Evolutionary conservation across 1,140 invertebrate species (phyloP), one percentile per base, ranked within the genome.

Genomic region (Pseudomyrmex sp.): DNA sequence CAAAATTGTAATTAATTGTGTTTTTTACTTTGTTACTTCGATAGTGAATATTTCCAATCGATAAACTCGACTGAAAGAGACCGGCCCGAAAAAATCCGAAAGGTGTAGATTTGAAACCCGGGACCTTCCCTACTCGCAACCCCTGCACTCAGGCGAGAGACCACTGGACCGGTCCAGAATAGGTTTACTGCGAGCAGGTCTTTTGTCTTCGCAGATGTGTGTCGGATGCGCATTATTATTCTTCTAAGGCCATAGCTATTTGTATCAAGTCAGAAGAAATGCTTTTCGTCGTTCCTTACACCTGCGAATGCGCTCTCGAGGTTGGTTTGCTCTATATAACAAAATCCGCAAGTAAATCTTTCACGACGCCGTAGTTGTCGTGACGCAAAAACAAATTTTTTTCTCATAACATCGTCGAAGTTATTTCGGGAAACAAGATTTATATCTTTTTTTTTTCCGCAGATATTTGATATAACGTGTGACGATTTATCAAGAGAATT

Each of bases 331-430:
- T 65, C 54, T 70, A 46, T 44, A 61, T 59, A 70, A 80, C 20
- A 18, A 59, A 80, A 70, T 80, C 76, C 76, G n/a, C 76, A 61
- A 44, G 54, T 80, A 20, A 70, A 80, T 80, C 44, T 50, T 13
- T 80, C 66, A 72, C 20, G 4, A n/a, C 15, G 56, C 35, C 23
- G 50, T 35, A 61, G 76, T 70, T 80, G 18, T 48, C 58, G 46
- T 56, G 50, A 77, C 35, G 63, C 59, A 20, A 15, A 20, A 35
- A 72, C 44, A 80, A 61, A 48, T 35, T 80, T 15, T 70, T 59
- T 61, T 5, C 18, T 23, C 44, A n/a, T 50, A 72, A n/a, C 23
- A 50, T 26, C 7, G 12, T 59, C 23, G 0, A 18, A 12, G 50
- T 69, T 44, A n/a, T 10, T 54, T 46, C 35, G 12, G 20, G 10